These are phyloP conservation scores for Etheostoma nigrum DNA, from an alignment of 2,797 vertebrate species.

Conservation along the genomic window DNA sequence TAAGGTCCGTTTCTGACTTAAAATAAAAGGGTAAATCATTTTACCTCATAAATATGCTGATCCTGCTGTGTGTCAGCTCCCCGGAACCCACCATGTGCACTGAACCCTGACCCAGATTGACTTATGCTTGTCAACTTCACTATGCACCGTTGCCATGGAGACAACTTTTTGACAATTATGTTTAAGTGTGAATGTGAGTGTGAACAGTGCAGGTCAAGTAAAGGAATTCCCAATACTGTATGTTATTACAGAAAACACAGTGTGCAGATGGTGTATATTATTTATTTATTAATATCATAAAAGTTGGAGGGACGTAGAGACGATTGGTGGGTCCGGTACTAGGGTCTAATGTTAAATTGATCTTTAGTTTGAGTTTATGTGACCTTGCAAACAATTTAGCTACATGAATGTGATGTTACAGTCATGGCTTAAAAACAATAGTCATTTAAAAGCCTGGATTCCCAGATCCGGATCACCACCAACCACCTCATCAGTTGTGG, in stretches of 20 bases:
- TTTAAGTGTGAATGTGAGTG: slow-evolving; percentile 7
- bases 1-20: not conserved
- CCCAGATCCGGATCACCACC: slow-evolving; percentile 35
- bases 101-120: slow-evolving; percentile 71
- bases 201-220: not conserved
- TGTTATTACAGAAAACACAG: slow-evolving; percentile 25
- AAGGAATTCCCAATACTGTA: slow-evolving; percentile 9
- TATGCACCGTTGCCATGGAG: slow-evolving; percentile 79
- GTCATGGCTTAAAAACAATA: slow-evolving; percentile 11
- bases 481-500: slow-evolving; percentile 44
- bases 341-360: too few relatives aligned
- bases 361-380: not conserved
- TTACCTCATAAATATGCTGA: slow-evolving; percentile 48
- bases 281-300: slow-evolving; percentile 48
- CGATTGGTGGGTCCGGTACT: too few relatives aligned
- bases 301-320: too few relatives aligned
- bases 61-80: slow-evolving; percentile 1
- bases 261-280: slow-evolving; percentile 41
- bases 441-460: slow-evolving; percentile 34
- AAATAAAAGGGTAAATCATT: not conserved
- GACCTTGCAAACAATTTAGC: slow-evolving; percentile 6
- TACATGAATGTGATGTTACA: slow-evolving; percentile 15
- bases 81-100: slow-evolving; percentile 40
- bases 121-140: slow-evolving; percentile 67
- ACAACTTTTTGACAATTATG: slow-evolving; percentile 45